A percentile compares a stretch with the other conserved stretches of the same genome.
These are phyloP conservation scores for Notarius quadriscutis DNA, from an alignment of 2,113 vertebrate species.

Conservation along the genomic window DNA sequence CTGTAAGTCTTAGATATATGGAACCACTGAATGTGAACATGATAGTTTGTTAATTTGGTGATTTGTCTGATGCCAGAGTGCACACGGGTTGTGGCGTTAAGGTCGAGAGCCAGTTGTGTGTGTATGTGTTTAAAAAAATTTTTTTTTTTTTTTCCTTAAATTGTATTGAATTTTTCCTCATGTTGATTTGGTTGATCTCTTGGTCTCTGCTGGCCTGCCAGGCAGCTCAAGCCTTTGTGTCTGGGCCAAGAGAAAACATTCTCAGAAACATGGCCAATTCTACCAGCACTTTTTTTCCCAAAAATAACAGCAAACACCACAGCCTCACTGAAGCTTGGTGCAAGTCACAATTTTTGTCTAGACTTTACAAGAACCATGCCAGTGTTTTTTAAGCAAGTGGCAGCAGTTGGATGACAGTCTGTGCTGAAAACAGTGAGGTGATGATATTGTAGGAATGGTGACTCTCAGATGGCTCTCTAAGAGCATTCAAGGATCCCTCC, in stretches of 20 bases:
- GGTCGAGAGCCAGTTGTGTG: neutral
- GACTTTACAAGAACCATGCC: slow-evolving; percentile 45
- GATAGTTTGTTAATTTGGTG: neutral
- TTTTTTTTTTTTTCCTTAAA: neutral
- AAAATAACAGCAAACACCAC: slow-evolving; percentile 51
- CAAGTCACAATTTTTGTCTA: slow-evolving; percentile 47
- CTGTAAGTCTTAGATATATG: neutral
- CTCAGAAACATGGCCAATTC: slow-evolving; percentile 38
- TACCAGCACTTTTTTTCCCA: slow-evolving; percentile 29
- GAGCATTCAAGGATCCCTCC: neutral
- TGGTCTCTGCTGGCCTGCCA: slow-evolving; percentile 38
- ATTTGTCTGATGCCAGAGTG: neutral
- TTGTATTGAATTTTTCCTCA: neutral
- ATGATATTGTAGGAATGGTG: slow-evolving; percentile 23
- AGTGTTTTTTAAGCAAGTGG: slow-evolving; percentile 33
- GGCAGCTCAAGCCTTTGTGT: slow-evolving; percentile 21
- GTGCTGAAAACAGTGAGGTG: slow-evolving; percentile 1
- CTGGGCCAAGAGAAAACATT: slow-evolving; percentile 30
- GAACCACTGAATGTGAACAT: neutral
- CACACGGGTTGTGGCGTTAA: neutral
- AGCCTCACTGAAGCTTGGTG: slow-evolving; percentile 30
- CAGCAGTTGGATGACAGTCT: slow-evolving; percentile 23
- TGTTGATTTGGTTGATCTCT: slow-evolving; percentile 20
- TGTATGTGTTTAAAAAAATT: neutral
- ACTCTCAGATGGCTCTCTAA: slow-evolving; percentile 10